Percentiles rank a stretch among this genome's conserved stretches.
phyloP scores from a whole-genome alignment of 2,888 invertebrate genomes.

The Habrosyne pyritoides region DNA sequence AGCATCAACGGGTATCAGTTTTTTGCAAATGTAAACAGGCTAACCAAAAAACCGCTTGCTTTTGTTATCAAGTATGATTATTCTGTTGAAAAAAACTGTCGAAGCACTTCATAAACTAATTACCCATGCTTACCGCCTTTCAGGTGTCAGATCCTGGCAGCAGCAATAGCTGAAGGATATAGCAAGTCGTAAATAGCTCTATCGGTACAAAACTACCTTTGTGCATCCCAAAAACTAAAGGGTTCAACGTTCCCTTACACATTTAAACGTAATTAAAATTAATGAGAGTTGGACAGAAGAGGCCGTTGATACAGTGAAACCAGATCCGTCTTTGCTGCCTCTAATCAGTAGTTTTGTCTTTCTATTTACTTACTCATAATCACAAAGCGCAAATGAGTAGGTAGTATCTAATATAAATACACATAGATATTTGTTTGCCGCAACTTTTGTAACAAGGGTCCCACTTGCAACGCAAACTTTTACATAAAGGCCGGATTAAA shows the following conservation, averaged over 20 bases:
- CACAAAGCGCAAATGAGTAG: slow-evolving; percentile 18
- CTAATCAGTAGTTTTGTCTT: slow-evolving; percentile 31
- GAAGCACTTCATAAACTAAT: too few species aligned
- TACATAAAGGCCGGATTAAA: slow-evolving; percentile 40
- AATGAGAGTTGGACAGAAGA: slow-evolving; percentile 67
- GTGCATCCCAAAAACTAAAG: slow-evolving; percentile 37
- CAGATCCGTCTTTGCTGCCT: slow-evolving; percentile 48
- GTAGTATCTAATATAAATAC: slow-evolving; percentile 6
- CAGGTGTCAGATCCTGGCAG: not conserved
- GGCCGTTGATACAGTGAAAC: slow-evolving; percentile 65
- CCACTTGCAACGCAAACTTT: slow-evolving; percentile 20
- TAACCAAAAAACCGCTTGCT: too few species aligned
- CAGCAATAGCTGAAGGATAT: not conserved
- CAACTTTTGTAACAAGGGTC: slow-evolving; percentile 19
- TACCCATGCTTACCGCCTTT: too few species aligned
- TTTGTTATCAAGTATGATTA: too few species aligned
- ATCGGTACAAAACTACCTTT: not conserved
- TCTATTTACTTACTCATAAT: slow-evolving; percentile 21
- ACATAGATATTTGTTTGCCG: slow-evolving; percentile 18
- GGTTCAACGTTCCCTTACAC: slow-evolving; percentile 49
- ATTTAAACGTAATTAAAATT: slow-evolving; percentile 69
- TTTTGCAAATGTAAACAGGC: too few species aligned
- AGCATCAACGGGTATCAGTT: not conserved
- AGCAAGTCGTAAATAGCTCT: not conserved
- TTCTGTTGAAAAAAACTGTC: too few species aligned